Evolutionary conservation across 2,888 invertebrate genomes (phyloP), one percentile per base, ranked within the genome.

Genomic region (Glaucopsyche alexis): DNA sequence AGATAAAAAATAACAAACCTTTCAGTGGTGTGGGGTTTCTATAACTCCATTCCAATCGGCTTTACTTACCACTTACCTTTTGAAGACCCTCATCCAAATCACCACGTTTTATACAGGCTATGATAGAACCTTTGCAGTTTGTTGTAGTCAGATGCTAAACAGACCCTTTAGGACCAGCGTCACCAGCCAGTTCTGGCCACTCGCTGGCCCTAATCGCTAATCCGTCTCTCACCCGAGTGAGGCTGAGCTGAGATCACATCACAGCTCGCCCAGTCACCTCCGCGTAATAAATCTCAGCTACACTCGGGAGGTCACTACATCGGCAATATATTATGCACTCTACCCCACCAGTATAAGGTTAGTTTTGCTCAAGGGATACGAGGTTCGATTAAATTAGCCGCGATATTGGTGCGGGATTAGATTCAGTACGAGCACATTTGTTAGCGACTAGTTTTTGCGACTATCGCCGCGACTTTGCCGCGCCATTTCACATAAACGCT

Each of bases 391-490:
- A 67, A 67, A 67, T 67, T 67, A 67, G 42, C 45, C 67, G 45
- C 67, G 42, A 45, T 45, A 42, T 67, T 67, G 67, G 67, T 42
- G 60, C 45, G 16, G 45, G 45, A 67, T 67, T 67, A 67, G 13
- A 45, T 45, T 67, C 45, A 67, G 67, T 45, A 45, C 16, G 67
- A 67, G 67, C 67, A 42, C 66, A 67, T 42, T 67, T 67, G 45
- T 67, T 67, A 67, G 67, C 45, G 45, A 67, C 67, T 67, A 67
- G 42, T 67, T 67, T 67, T 67, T 67, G 67, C 45, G 42, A 66
- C 66, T 42, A 67, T 67, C 16, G 19, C 42, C 45, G 67, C 9
- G 42, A 67, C 42, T 67, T 67, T 67, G 14, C 42, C 67, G 67
- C 42, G 7, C 45, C 42, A 67, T 67, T 67, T 67, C 67, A 45